Base-by-base conservation (phyloP, 2,888 invertebrate genomes). In the Cataglyphis cursor region DNA sequence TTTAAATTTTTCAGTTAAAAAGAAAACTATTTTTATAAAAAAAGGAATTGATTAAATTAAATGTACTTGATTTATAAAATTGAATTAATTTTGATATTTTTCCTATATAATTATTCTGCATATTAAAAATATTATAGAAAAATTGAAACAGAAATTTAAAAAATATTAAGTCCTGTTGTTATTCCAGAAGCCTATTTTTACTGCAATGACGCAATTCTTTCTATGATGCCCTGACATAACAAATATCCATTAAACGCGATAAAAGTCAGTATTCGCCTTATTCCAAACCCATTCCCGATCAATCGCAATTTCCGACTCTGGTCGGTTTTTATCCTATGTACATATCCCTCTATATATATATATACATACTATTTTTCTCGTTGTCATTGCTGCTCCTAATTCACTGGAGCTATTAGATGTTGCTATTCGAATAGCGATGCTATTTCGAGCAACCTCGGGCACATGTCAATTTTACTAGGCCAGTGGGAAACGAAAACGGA, bases 401-500 rank as follows among this genome's bases (percentile, higher is more conserved):
- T 74, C 8, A 61, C 44, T 57, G 73, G 44, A 61, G 61, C 59
- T 41, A 59, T 82, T 48, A 61, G 28, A 44, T 61, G 28, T 38
- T 57, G 70, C 64, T 76, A 65, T 64, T 72, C 65, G 51, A 75
- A 83, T 78, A 81, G 85, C 85, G 73, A 76, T 89, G 89, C 90
- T 92, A 92, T 91, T 92, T 91, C 82, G 85, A 87, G 88, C 85
- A 35, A 65, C 82, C 31, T 44, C 48, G 38, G 51, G 62, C 64
- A 85, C 62, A 81, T 83, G 82, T 82, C 38, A 74, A 78, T 88
- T 92, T 92, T 90, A 89, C 87, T 91, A 87, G 91, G 90, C 81
- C 92, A 92, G 83, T 89, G 85, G 88, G 86, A 89, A 92, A 91
- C 85, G 89, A 89, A 90, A 87, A 83, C 73, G 65, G 81, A 83